phyloP scores from a whole-genome alignment of 1,140 invertebrate species.

The Anagrus nilaparvatae region DNA sequence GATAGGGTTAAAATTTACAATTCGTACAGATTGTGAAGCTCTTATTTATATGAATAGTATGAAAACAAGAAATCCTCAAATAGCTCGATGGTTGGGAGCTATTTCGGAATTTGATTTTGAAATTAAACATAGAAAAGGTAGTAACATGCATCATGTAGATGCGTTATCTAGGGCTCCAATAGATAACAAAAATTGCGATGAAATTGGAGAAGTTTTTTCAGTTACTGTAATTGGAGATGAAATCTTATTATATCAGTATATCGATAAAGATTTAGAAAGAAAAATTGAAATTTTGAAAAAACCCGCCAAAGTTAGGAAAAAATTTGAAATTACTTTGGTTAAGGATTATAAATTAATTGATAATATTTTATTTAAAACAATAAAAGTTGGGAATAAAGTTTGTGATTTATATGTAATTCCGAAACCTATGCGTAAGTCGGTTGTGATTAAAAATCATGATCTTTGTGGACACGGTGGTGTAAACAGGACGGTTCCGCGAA shows the following conservation, averaged over 20 bases:
- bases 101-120: conserved; percentile 9
- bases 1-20: conserved; percentile 9
- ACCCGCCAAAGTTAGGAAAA: not conserved
- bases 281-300: conserved; percentile 5
- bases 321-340: not conserved
- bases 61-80: conserved; percentile 14
- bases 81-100: conserved; percentile 4
- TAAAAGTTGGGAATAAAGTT: too few relatives aligned
- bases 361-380: too few relatives aligned
- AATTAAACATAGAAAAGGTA: conserved; percentile 9
- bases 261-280: not conserved
- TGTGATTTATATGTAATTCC: conserved; percentile 12
- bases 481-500: conserved; percentile 4
- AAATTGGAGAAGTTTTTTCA: not conserved
- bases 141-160: conserved; percentile 29
- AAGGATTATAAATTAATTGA: too few relatives aligned
- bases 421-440: conserved; percentile 4
- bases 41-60: conserved; percentile 10
- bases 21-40: conserved; percentile 17
- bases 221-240: conserved; percentile 9
- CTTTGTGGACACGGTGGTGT: conserved; percentile 4
- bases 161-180: conserved; percentile 26
- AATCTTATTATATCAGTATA: conserved; percentile 7
- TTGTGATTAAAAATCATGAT: conserved; percentile 10
- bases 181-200: not conserved